Conservation (phyloP, 2,113 vertebrate species). For the Hepsetus odoe region DNA sequence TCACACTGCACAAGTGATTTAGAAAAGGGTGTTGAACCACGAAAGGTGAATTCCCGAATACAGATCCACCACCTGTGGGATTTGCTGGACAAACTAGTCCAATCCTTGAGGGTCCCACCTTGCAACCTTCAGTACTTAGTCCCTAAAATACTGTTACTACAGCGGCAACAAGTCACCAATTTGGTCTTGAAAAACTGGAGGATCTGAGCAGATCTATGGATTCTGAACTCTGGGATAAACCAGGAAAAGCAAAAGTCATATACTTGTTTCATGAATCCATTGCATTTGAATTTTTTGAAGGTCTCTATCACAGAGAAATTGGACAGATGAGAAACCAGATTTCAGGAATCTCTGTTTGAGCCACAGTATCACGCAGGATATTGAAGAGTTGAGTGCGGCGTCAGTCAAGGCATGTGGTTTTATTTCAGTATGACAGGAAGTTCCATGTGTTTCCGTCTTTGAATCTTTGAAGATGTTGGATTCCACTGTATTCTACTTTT, state of each 20-base stretch:
- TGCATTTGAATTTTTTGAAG: neutral
- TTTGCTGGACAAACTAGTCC: no score
- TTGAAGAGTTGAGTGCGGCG: slow-evolving; percentile 54
- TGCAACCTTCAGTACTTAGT: no score
- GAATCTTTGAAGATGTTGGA: neutral
- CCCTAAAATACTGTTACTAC: no score
- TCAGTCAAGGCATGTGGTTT: slow-evolving; percentile 52
- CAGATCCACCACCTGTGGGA: no score
- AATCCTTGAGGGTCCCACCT: no score
- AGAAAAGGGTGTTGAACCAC: no score
- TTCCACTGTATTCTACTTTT: neutral
- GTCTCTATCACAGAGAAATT: neutral
- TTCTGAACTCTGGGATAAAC: no score
- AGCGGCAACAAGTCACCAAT: no score
- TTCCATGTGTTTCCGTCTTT: slow-evolving; percentile 60
- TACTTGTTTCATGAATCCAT: no score
- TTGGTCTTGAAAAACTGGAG: neutral
- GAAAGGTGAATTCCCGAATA: no score
- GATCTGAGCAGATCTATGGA: neutral
- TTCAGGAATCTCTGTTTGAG: slow-evolving; percentile 11
- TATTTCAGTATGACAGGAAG: slow-evolving; percentile 60
- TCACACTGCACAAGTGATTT: no score
- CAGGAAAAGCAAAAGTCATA: no score
- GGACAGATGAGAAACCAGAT: neutral
- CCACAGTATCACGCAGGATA: slow-evolving; percentile 48